Percentiles rank a stretch among this genome's conserved stretches.
Evolutionary conservation across 2,888 invertebrate genomes (phyloP).

Genomic region (Panopea generosa): DNA sequence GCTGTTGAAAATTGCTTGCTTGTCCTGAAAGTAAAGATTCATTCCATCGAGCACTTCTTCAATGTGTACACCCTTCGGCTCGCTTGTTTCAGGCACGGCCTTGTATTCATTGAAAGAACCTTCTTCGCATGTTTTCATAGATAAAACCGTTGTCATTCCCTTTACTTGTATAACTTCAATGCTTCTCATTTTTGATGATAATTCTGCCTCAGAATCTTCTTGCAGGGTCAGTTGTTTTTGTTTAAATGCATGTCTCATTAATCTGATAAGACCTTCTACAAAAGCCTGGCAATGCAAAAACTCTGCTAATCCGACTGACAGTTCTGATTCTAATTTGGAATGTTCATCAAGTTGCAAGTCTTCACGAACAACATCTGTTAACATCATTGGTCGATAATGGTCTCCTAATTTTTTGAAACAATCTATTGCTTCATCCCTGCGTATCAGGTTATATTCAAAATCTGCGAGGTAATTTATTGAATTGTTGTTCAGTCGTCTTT

Average conservation of each 20-base stretch:
- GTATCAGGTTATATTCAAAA: slow-evolving; percentile 3
- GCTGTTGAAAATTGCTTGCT: too few species aligned
- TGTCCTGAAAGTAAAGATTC: too few species aligned
- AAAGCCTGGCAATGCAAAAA: slow-evolving; percentile 12
- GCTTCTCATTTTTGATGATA: too few species aligned
- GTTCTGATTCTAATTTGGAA: neutral
- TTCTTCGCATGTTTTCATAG: too few species aligned
- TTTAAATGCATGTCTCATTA: slow-evolving; percentile 23
- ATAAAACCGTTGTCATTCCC: too few species aligned
- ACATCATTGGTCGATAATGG: slow-evolving; percentile 52
- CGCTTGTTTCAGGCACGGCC: too few species aligned
- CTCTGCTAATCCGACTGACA: neutral
- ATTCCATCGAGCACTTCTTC: too few species aligned
- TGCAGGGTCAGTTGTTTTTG: neutral
- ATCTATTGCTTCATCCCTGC: slow-evolving; percentile 18
- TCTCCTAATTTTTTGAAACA: slow-evolving; percentile 46
- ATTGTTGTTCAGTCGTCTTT: slow-evolving; percentile 11
- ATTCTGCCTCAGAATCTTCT: neutral
- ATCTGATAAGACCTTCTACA: slow-evolving; percentile 16
- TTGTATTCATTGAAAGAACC: too few species aligned
- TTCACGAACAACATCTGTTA: slow-evolving; percentile 65
- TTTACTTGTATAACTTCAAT: too few species aligned
- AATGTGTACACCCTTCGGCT: too few species aligned
- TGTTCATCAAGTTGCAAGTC: slow-evolving; percentile 27
- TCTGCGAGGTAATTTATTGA: slow-evolving; percentile 34